A percentile compares a stretch with the other conserved stretches of the same genome.
phyloP scores from a whole-genome alignment of 2,888 invertebrate genomes.

The Nemotelus pantherinus region DNA sequence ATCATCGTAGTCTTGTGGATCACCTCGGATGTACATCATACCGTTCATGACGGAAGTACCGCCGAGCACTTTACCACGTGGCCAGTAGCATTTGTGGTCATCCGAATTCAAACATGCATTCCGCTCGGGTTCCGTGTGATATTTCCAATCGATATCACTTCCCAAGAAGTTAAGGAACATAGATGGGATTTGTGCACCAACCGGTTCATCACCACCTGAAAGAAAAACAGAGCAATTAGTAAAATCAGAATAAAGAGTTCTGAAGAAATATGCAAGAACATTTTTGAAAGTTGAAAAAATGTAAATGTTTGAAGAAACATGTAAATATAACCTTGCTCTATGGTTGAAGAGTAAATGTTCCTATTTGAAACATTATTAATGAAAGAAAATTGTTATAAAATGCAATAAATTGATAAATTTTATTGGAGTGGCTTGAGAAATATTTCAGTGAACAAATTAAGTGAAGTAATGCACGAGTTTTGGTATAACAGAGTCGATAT shows the following conservation, averaged over 20 bases:
- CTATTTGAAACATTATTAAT: no score
- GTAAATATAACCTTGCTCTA: no score
- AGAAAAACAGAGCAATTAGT: constrained; percentile 29
- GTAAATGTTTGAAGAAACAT: no score
- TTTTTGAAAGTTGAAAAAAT: no score
- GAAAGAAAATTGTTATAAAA: no score
- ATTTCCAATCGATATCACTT: constrained; percentile 88
- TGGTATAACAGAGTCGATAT: no score
- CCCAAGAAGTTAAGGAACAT: constrained; percentile 90
- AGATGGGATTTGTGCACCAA: constrained; percentile 88
- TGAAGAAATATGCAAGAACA: no score
- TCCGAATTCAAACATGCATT: constrained; percentile 79
- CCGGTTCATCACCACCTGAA: constrained; percentile 83
- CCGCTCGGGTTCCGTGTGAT: constrained; percentile 83
- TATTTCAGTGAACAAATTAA: no score
- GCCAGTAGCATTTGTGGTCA: constrained; percentile 82
- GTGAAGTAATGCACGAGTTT: no score
- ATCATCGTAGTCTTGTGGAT: constrained; percentile 84
- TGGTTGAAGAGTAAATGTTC: no score
- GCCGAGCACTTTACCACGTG: constrained; percentile 87
- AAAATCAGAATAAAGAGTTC: not conserved
- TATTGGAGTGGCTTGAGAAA: no score
- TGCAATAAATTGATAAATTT: no score
- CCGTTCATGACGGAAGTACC: constrained; percentile 95
- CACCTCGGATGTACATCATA: constrained; percentile 95